phyloP scores from a whole-genome alignment of 2,888 invertebrate genomes.

The Yponomeuta sedellus region DNA sequence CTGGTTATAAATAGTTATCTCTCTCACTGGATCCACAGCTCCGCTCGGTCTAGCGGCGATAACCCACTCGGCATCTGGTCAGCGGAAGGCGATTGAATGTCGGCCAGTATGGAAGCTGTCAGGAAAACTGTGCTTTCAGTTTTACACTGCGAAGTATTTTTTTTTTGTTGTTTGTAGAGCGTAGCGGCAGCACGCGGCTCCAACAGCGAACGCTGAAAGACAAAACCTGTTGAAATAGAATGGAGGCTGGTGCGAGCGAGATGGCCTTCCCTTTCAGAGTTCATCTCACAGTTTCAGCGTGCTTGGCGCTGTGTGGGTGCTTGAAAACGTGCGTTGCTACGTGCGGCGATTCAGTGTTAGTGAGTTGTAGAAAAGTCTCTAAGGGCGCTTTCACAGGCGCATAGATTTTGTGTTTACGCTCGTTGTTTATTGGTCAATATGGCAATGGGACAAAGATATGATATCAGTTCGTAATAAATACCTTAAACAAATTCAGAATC shows the following conservation, averaged over 20 bases:
- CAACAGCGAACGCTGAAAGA: conserved; percentile 69
- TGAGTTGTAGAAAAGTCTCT: conserved; percentile 73
- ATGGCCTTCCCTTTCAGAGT: conserved; percentile 33
- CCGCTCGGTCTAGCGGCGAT: conserved; percentile 43
- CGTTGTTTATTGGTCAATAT: neutral
- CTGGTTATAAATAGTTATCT: conserved; percentile 66
- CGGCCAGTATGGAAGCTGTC: conserved; percentile 66
- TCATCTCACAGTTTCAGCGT: conserved; percentile 58
- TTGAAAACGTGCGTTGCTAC: conserved; percentile 68
- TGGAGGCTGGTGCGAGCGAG: conserved; percentile 55
- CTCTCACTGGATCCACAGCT: conserved; percentile 46
- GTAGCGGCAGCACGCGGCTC: conserved; percentile 71
- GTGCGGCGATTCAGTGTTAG: conserved; percentile 58
- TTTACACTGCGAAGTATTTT: conserved; percentile 64
- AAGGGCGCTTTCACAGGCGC: conserved; percentile 63
- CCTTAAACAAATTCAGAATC: neutral
- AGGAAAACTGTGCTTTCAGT: conserved; percentile 70
- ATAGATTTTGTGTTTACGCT: conserved; percentile 42
- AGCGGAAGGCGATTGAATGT: conserved; percentile 50
- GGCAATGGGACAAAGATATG: neutral
- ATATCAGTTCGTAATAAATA: neutral
- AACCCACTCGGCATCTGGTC: conserved; percentile 40
- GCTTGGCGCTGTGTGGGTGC: conserved; percentile 65
- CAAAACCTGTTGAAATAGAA: conserved; percentile 76
- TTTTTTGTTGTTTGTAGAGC: conserved; percentile 67